A percentile compares a stretch with the other conserved stretches of the same genome.
Evolutionary conservation across 2,797 vertebrate species (phyloP).

Genomic region (Chaenodraco wilsoni): DNA sequence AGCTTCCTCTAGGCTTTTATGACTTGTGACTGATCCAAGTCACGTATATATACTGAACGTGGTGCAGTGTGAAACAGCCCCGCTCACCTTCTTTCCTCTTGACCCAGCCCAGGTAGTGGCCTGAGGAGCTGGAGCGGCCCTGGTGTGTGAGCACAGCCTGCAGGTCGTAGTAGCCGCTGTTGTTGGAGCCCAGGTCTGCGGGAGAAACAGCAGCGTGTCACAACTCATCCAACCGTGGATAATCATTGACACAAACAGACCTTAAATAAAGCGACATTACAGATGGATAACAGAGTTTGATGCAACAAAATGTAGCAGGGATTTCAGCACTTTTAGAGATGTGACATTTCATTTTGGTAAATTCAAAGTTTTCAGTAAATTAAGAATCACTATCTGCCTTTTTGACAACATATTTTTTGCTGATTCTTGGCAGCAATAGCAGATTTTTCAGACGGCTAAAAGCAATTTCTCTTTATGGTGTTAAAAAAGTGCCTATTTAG

Average conservation of each 20-base stretch:
- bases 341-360: too few species aligned
- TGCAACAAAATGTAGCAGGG: neutral
- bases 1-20: neutral
- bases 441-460: neutral
- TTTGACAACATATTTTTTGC: neutral
- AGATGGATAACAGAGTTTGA: neutral
- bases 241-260: neutral
- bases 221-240: neutral
- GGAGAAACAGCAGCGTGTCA: neutral
- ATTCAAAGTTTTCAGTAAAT: too few species aligned
- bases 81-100: conserved; percentile 96
- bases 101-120: conserved; percentile 98
- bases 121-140: conserved; percentile 97
- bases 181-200: conserved; percentile 95
- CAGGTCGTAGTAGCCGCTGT: conserved; percentile 97
- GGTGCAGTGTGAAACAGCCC: neutral
- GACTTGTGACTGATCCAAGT: neutral
- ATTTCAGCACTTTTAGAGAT: neutral
- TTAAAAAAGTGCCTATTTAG: neutral
- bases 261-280: neutral
- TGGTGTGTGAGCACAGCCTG: conserved; percentile 98
- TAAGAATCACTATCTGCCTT: too few species aligned
- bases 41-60: too few species aligned
- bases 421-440: neutral
- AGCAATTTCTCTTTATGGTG: neutral